These are phyloP conservation scores for Anas platyrhynchos DNA, from an alignment of 2,113 vertebrate genomes.

Conservation along the genomic window DNA sequence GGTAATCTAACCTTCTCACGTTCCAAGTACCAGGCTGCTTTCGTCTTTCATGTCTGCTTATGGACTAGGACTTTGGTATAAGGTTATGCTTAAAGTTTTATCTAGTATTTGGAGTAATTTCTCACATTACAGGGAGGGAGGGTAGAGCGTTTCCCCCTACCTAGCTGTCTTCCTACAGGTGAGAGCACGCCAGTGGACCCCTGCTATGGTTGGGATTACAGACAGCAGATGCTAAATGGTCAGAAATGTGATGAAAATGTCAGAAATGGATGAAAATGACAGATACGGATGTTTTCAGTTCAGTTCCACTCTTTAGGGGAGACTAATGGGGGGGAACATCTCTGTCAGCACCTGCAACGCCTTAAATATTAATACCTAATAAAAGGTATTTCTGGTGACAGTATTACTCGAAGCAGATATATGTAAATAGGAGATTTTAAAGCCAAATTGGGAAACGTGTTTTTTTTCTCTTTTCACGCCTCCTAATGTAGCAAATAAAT, in stretches of 20 bases:
- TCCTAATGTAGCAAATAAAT: not conserved
- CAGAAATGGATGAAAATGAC: no score
- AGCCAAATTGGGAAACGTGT: not conserved
- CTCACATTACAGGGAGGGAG: not conserved
- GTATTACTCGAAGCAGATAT: not conserved
- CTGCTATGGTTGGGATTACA: not conserved
- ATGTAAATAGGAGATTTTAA: not conserved
- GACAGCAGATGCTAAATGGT: not conserved
- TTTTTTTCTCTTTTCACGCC: not conserved
- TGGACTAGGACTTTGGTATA: not conserved
- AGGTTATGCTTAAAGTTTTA: no score
- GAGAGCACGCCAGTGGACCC: not conserved
- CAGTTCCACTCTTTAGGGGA: not conserved
- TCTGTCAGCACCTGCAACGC: not conserved
- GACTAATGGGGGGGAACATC: not conserved
- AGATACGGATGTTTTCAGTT: not conserved
- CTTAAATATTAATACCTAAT: not conserved
- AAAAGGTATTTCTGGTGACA: not conserved
- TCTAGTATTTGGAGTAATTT: not conserved
- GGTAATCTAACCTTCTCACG: not conserved
- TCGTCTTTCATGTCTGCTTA: not conserved
- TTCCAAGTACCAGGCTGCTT: not conserved
- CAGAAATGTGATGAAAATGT: not conserved
- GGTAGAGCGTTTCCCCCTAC: not conserved
- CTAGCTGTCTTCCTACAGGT: not conserved